These are phyloP conservation scores for Tetramorium alpestre DNA, from an alignment of 1,140 invertebrate genomes.

Conservation along the genomic window DNA sequence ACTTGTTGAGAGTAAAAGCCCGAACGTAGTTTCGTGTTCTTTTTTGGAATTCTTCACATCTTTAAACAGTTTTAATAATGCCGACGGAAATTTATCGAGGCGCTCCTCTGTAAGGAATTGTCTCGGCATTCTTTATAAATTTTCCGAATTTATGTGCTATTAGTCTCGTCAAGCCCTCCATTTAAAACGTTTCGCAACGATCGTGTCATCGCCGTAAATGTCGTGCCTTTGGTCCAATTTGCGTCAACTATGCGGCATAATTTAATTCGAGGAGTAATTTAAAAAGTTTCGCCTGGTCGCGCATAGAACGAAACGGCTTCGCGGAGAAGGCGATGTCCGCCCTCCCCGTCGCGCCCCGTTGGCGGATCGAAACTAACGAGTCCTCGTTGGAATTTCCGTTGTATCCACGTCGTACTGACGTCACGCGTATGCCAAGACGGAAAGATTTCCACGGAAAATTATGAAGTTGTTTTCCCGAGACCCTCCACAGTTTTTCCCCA, in stretches of 20 bases:
- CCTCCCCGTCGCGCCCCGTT: too few species aligned
- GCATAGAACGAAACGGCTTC: constrained; percentile 38
- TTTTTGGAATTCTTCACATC: constrained; percentile 19
- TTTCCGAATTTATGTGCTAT: not conserved
- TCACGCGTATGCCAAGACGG: constrained; percentile 52
- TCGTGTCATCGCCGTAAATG: constrained; percentile 17
- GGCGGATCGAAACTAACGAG: constrained; percentile 20
- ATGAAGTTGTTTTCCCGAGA: constrained; percentile 67
- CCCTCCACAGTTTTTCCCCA: constrained; percentile 37
- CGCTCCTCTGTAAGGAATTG: not conserved
- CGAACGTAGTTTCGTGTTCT: not conserved
- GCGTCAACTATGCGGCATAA: constrained; percentile 46
- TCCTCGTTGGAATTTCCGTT: constrained; percentile 1
- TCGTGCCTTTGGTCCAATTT: constrained; percentile 58
- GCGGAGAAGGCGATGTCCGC: constrained; percentile 9
- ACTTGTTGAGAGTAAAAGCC: not conserved
- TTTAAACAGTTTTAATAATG: constrained; percentile 29
- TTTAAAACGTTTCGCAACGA: constrained; percentile 22
- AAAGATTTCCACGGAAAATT: constrained; percentile 52
- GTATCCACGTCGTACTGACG: not conserved
- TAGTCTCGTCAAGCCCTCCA: not conserved
- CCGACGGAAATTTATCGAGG: not conserved
- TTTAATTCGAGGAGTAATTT: constrained; percentile 56
- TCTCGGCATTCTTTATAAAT: constrained; percentile 8
- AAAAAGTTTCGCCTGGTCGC: constrained; percentile 45